Evolutionary conservation across 2,797 vertebrate genomes (phyloP), one percentile per base, ranked within the genome.

Genomic region (Parauchenoglanis ngamensis): DNA sequence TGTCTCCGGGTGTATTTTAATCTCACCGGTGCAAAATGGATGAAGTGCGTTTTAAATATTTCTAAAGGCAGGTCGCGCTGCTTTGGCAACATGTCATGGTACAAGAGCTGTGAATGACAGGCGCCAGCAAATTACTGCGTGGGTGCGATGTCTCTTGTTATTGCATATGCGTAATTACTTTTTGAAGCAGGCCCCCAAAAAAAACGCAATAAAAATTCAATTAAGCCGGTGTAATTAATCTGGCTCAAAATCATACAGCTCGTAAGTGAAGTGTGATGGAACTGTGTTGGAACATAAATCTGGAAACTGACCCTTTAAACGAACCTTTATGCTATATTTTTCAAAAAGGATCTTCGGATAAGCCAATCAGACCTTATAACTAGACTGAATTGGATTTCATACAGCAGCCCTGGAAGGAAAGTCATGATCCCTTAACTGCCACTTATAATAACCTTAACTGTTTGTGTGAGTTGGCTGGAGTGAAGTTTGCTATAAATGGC

Each of bases 181-280:
- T 88, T 76, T 86, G 73, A 89, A 89, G 84, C n/a, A 80, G 80
- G 85, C 80, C 79, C 78, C 73, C 4, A 75, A 90, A 87, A 7
- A 44, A 91, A 89, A 88, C 88, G 79, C 85, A 88, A 84, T 88
- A 87, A 88, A 85, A 91, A 89, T 87, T 89, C 80, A 84, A 91
- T 87, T 86, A 88, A 77, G 52, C 67, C 17, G 28, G 67, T 77
- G 80, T 91, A 88, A 89, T 89, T 89, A 89, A 87, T 86, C 68
- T 87, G 87, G 86, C 79, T 86, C 87, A 87, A 88, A 81, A 72
- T 63, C 73, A 65, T 77, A 56, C 52, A 31, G 85, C 57, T 63
- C 40, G 73, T 57, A 80, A 56, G n/a, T 80, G 73, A 59, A 80
- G 83, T 79, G 65, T n/a, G 61, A 85, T 68, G 65, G 40, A 88